Percentiles rank a stretch among this genome's conserved stretches.
phyloP scores from a whole-genome alignment of 1,140 invertebrate genomes.

The Cyclina sinensis region DNA sequence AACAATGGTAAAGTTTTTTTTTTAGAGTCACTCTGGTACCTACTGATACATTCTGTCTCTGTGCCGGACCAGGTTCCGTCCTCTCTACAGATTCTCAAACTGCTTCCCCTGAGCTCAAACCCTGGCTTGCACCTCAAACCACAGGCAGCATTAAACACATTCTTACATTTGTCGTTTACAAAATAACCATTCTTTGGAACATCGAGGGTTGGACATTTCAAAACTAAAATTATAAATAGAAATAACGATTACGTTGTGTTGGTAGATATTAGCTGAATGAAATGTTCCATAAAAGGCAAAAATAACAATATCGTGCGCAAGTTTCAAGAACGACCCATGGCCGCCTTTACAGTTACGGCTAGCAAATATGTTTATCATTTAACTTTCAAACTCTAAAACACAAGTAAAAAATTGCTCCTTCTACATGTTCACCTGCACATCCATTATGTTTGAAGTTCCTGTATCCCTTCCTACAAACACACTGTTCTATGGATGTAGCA shows the following conservation, averaged over 20 bases:
- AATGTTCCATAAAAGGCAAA: too few relatives aligned
- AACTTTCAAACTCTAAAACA: too few relatives aligned
- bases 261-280: too few relatives aligned
- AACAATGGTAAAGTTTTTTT: too few relatives aligned
- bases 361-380: too few relatives aligned
- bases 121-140: constrained; percentile 90
- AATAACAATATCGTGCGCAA: too few relatives aligned
- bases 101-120: constrained; percentile 90
- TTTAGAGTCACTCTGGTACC: too few relatives aligned
- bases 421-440: constrained; percentile 88
- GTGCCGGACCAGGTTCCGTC: constrained; percentile 91
- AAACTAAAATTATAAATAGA: constrained; percentile 86
- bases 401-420: too few relatives aligned
- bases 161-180: constrained; percentile 90
- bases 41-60: constrained; percentile 89
- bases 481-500: constrained; percentile 88
- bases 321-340: too few relatives aligned
- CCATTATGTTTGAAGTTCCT: constrained; percentile 85
- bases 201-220: constrained; percentile 89
- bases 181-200: constrained; percentile 91
- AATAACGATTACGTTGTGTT: too few relatives aligned
- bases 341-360: too few relatives aligned
- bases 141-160: constrained; percentile 91
- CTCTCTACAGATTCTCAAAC: constrained; percentile 90
- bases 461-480: constrained; percentile 89